These are phyloP conservation scores for Carposina sasakii DNA, from an alignment of 1,140 invertebrate species.

Conservation along the genomic window DNA sequence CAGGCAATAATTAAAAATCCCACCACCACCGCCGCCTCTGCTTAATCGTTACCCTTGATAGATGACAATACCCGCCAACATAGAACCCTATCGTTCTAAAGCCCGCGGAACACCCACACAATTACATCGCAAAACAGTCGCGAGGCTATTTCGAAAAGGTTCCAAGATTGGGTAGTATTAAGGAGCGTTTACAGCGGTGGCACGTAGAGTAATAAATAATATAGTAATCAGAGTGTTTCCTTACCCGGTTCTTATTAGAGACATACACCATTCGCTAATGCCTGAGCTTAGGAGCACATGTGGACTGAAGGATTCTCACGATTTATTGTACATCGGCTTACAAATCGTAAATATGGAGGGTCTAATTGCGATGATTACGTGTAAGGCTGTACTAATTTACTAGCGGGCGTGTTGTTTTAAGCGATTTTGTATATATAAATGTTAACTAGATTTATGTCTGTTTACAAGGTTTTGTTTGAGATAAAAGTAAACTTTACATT, in stretches of 20 bases:
- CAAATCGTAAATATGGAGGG: slow-evolving; percentile 69
- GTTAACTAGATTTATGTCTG: no score
- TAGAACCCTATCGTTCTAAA: slow-evolving; percentile 37
- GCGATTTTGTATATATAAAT: no score
- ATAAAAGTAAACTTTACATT: no score
- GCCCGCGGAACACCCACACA: background rate
- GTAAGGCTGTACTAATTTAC: no score
- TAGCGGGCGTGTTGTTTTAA: no score
- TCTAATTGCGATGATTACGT: slow-evolving; percentile 69
- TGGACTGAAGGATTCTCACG: slow-evolving; percentile 63
- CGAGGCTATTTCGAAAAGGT: slow-evolving; percentile 36
- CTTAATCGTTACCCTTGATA: slow-evolving; percentile 53
- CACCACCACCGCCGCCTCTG: slow-evolving; percentile 32
- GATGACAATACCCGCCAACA: slow-evolving; percentile 30
- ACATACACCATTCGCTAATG: slow-evolving; percentile 69
- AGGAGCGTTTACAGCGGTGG: slow-evolving; percentile 62
- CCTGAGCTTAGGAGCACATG: slow-evolving; percentile 66
- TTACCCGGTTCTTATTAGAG: slow-evolving; percentile 67
- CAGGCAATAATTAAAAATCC: slow-evolving; percentile 50
- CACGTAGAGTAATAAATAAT: slow-evolving; percentile 71
- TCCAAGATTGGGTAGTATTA: slow-evolving; percentile 59
- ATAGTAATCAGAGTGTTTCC: slow-evolving; percentile 70
- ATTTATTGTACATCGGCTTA: slow-evolving; percentile 70
- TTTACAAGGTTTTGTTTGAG: no score
- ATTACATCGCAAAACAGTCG: background rate